Evolutionary conservation across 2,113 vertebrate species (phyloP), one percentile per base, ranked within the genome.

Genomic region (Alethe castanea): DNA sequence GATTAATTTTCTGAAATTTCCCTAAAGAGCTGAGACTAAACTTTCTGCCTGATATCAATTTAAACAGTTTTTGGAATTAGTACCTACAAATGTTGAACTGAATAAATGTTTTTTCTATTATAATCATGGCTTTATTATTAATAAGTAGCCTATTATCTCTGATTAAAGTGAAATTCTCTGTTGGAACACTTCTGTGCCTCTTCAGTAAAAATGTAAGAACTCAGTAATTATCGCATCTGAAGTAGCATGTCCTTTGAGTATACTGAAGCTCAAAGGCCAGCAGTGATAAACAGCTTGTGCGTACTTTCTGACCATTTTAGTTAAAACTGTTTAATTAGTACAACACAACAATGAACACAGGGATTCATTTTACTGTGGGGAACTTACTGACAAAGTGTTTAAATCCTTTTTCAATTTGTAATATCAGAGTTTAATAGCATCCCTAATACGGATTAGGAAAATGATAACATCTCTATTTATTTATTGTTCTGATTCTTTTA

Each of bases 271-370:
- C 83, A 96, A 60, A 97, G 97, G 96, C 73, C 94, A 95, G 85
- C 77, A 93, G 87, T 92, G 96, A 97, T 97, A 97, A 97, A 96
- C 96, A 94, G 96, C 95, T 94, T 94, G 90, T 81, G 90, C 42
- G 0, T 97, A 74, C 84, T 88, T 97, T 67, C 93, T 96, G 95
- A 94, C 94, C 97, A 85, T 94, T 96, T 97, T 80, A 91, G 60
- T 97, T 96, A 87, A 96, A 96, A 96, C 82, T 96, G 80, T 95
- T 97, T 96, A 95, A 97, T 98, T 97, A 97, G 95, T 97, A 83
- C 84, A 94, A 86, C 95, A 95, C 83, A 93, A 72, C 2, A 66
- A 96, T 96, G 95, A 97, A 96, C 96, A 92, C 18, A 36, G 96
- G 96, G 96, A 97, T 95, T 97, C 91, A 36, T 91, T 96, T 96